Evolutionary conservation across 1,140 invertebrate species (phyloP), one percentile per base, ranked within the genome.

Genomic region (Patella vulgata): DNA sequence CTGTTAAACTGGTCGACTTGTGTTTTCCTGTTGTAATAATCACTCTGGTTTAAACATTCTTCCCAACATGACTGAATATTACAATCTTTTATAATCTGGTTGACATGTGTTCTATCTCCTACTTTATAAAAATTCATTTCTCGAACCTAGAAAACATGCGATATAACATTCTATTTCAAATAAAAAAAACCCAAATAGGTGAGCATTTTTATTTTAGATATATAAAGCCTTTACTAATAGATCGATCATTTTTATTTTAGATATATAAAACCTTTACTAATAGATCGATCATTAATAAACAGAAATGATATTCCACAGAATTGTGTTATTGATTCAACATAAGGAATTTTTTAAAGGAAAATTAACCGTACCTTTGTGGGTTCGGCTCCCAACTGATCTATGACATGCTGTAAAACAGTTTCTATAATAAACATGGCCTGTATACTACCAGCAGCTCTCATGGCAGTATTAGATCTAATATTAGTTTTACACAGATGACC

Each of bases 81-180:
- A 74, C 93, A 96, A 61, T 92, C 84, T 1, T 86, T 83, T 42
- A 97, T 77, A 55, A 77, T 70, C 85, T 96, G 93, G 66, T 91
- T 90, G 73, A 91, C 97, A 74, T 92, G 92, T 0, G 94, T 97
- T 17, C 77, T 66, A 57, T 93, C 89, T 31, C 91, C 92, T 79
- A 94, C 91, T 75, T 89, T 86, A 74, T 93, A 96, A 55, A 98
- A 87, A 84, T 98, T 97, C 33, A 91, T 73, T 63, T 87, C 81
- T 52, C 90, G 84, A 39, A 93, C 64, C 86, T 91, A 48, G 17
- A 64, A 40, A 27, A 56, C 43, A 46, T 23, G 21, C 4, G 31
- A n/a, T n/a, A n/a, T n/a, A n/a, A n/a, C n/a, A n/a, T n/a, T n/a
- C n/a, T n/a, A n/a, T n/a, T n/a, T n/a, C n/a, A n/a, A n/a, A n/a